Evolutionary conservation across 2,113 vertebrate genomes (phyloP).

Genomic region (Cinclus mexicanus): DNA sequence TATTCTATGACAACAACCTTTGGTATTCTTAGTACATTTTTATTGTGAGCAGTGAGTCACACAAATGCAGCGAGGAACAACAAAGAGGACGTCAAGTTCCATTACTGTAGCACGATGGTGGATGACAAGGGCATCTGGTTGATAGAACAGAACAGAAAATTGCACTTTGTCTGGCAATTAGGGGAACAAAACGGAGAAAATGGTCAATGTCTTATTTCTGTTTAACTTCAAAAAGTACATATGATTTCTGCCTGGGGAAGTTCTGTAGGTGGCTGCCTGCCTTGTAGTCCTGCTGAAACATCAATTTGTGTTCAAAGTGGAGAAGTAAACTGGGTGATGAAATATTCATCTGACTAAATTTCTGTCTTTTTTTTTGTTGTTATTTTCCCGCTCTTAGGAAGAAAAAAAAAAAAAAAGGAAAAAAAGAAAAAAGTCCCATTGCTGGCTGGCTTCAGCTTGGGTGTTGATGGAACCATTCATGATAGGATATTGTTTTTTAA

Average conservation of each 20-base stretch:
- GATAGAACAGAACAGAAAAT: constrained; percentile 51
- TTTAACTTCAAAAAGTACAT: constrained; percentile 31
- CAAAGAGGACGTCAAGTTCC: constrained; percentile 41
- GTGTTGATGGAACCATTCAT: background rate
- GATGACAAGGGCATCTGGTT: constrained; percentile 60
- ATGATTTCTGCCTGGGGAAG: constrained; percentile 20
- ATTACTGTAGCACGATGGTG: constrained; percentile 20
- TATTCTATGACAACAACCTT: constrained; percentile 29
- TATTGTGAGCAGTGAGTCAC: constrained; percentile 61
- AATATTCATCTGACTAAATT: constrained; percentile 18
- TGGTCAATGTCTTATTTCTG: constrained; percentile 18
- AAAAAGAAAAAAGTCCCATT: background rate
- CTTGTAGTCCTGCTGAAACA: background rate
- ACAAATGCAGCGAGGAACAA: constrained; percentile 1
- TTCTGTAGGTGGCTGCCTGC: constrained; percentile 34
- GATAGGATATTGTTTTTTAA: background rate
- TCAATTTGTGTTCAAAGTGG: background rate
- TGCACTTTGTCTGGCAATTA: constrained; percentile 66
- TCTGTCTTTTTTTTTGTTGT: too few relatives aligned
- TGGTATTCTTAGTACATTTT: constrained; percentile 37
- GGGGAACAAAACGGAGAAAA: constrained; percentile 14
- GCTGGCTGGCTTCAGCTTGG: background rate
- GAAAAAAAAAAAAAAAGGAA: too few relatives aligned
- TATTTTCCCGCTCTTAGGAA: background rate
- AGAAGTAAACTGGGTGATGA: background rate